Base-by-base conservation (phyloP, 2,888 invertebrate genomes). In the Vannuccia rotundouncinata region DNA sequence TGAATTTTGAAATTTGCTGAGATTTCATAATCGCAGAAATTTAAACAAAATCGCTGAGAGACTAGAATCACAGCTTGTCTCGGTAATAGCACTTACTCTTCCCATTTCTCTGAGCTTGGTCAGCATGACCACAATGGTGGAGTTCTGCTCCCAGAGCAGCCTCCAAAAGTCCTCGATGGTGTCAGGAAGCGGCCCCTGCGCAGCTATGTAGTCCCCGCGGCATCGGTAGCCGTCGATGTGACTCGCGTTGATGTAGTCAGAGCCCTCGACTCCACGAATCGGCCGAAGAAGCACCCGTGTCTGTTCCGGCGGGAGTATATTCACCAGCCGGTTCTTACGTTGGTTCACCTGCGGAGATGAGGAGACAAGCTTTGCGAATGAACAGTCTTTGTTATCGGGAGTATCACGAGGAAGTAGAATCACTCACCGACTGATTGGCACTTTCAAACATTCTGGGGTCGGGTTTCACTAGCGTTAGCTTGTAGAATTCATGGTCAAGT, bases 321-420 rank as follows among this genome's bases (percentile, higher is more conserved):
- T 99, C 28, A 98, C 98, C 87, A 98, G 99, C 77, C 99, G 92
- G 89, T 99, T 99, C 89, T 99, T 99, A n/a, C 95, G 94, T 86
- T 98, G 97, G 89, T 99, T 99, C 31, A 94, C 92, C 87, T 99
- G n/a, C n/a, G n/a, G n/a, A n/a, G n/a, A n/a, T n/a, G n/a, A 98
- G 91, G 95, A 92, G 87, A 95, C 96, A n/a, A n/a, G n/a, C n/a
- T n/a, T n/a, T n/a, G n/a, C n/a, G n/a, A n/a, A n/a, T n/a, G n/a
- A n/a, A n/a, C n/a, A n/a, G n/a, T n/a, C n/a, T n/a, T n/a, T n/a
- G n/a, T n/a, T n/a, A n/a, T n/a, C n/a, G n/a, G n/a, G n/a, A n/a
- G n/a, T n/a, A n/a, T n/a, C n/a, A n/a, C n/a, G n/a, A n/a, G n/a
- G n/a, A n/a, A n/a, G n/a, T n/a, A n/a, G n/a, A n/a, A n/a, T n/a